Evolutionary conservation across 1,140 invertebrate species (phyloP).

Genomic region (Acyrthosiphon pisum): DNA sequence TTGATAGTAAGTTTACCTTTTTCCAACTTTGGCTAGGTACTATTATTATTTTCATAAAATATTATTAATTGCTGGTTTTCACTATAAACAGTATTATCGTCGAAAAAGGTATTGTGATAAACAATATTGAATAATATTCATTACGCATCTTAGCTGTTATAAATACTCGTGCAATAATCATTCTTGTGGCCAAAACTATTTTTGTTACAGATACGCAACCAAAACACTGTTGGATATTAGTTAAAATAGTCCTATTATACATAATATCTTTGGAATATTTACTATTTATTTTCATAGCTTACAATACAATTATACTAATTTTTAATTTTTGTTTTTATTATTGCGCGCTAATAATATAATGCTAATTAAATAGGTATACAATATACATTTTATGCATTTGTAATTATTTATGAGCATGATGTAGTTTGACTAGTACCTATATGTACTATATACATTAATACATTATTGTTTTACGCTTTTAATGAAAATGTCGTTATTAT

Average conservation of each 20-base stretch:
- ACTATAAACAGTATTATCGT: no score
- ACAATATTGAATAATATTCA: neutral
- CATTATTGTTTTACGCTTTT: neutral
- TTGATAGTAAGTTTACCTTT: neutral
- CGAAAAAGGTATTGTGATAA: no score
- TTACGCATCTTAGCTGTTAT: no score
- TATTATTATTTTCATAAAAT: no score
- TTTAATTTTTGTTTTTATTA: neutral
- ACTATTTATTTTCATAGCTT: no score
- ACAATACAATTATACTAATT: neutral
- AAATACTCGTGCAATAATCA: no score
- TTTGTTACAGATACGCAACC: no score
- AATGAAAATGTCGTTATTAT: slow-evolving; percentile 25
- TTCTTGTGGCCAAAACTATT: no score
- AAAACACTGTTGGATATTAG: no score
- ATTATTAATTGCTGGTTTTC: no score
- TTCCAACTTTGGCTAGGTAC: neutral
- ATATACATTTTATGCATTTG: neutral
- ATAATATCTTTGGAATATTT: no score
- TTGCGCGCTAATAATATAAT: neutral
- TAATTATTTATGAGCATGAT: neutral
- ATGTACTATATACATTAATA: neutral
- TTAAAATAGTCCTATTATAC: no score
- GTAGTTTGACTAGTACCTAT: neutral
- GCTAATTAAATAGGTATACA: neutral